Conservation (phyloP, 2,113 vertebrate species). For the Gopherus flavomarginatus region DNA sequence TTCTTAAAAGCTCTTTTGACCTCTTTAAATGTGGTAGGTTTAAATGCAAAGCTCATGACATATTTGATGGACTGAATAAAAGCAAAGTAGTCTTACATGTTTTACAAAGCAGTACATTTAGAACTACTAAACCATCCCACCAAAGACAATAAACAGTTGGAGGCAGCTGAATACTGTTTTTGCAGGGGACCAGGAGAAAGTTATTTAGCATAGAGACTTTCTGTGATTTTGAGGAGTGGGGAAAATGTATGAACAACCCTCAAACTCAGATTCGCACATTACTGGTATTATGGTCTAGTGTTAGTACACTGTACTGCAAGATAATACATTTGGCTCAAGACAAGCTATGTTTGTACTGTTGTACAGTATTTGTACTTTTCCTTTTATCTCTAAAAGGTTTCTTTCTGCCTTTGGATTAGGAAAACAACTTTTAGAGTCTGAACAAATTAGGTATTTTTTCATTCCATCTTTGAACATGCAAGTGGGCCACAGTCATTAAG, state of each 20-base stretch:
- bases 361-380: background rate
- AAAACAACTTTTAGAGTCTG: constrained; percentile 61
- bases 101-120: background rate
- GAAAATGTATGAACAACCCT: background rate
- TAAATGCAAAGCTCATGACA: constrained; percentile 2
- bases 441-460: constrained; percentile 39
- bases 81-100: background rate
- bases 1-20: background rate
- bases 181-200: background rate
- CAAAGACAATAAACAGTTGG: background rate
- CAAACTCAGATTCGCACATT: constrained; percentile 56
- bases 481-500: constrained; percentile 31
- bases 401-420: constrained; percentile 37
- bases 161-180: background rate
- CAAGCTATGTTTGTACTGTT: constrained; percentile 56
- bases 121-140: background rate
- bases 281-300: constrained; percentile 52
- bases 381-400: constrained; percentile 58
- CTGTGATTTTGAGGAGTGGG: background rate
- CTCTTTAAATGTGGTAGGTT: background rate
- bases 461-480: constrained; percentile 11
- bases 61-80: rapidly evolving
- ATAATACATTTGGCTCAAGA: constrained; percentile 58
- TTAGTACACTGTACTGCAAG: constrained; percentile 52
- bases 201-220: constrained; percentile 19